These are phyloP conservation scores for Osmerus mordax DNA, from an alignment of 2,113 vertebrate species.

Conservation along the genomic window DNA sequence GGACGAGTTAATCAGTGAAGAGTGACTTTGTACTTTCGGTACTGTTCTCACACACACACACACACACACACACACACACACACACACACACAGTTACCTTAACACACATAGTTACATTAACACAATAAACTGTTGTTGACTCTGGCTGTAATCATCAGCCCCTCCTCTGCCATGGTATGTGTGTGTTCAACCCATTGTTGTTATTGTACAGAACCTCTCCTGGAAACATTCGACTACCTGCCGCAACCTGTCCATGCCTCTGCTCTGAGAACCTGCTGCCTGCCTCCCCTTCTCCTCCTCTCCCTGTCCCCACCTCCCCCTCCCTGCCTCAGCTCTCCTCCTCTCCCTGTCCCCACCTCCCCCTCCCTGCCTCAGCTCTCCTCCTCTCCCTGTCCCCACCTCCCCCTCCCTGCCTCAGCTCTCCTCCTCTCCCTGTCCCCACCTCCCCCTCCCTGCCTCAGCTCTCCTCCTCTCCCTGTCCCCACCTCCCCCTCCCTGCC, in stretches of 20 bases:
- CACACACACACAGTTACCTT: not conserved
- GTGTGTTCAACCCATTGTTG: conserved; percentile 39
- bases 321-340: not conserved
- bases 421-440: no score
- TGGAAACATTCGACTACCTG: conserved; percentile 10
- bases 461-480: no score
- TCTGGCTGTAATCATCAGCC: not conserved
- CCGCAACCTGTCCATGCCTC: conserved; percentile 7
- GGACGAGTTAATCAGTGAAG: not conserved
- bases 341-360: not conserved
- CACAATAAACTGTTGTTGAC: no score
- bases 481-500: no score
- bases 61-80: not conserved
- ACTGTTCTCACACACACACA: not conserved
- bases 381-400: not conserved
- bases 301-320: not conserved
- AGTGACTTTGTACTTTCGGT: not conserved
- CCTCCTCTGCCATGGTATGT: not conserved
- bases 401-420: no score
- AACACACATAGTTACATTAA: not conserved
- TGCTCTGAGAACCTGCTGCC: not conserved
- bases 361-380: not conserved
- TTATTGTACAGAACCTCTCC: conserved; percentile 28
- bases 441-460: no score
- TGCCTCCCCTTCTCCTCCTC: not conserved